A percentile compares a stretch with the other conserved stretches of the same genome.
Conservation (phyloP, 2,888 invertebrate genomes). For the Esperia sulphurella region DNA sequence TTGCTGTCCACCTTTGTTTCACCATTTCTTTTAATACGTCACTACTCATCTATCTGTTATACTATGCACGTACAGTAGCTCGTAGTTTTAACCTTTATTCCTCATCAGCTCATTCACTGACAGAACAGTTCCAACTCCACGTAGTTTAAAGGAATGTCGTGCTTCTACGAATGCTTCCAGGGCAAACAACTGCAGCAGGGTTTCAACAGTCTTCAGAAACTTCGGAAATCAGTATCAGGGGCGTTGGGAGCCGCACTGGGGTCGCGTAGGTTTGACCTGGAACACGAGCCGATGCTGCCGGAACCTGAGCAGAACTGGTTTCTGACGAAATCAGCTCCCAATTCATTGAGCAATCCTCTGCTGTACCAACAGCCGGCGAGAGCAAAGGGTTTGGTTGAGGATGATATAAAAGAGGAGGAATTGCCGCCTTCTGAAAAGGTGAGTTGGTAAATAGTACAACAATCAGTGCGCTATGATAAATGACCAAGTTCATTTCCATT, state of each 20-base stretch:
- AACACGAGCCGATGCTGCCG: constrained; percentile 73
- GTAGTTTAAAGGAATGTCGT: constrained; percentile 77
- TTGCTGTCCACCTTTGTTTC: no score
- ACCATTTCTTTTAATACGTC: no score
- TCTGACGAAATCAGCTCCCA: constrained; percentile 88
- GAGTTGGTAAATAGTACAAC: no score
- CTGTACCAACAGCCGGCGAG: constrained; percentile 50
- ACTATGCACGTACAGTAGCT: neutral
- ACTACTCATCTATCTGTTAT: neutral
- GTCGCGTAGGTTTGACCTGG: constrained; percentile 68
- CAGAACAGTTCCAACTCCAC: constrained; percentile 35
- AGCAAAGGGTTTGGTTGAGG: constrained; percentile 46
- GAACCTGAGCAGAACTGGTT: constrained; percentile 86
- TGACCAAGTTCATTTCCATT: no score
- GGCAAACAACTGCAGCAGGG: constrained; percentile 73
- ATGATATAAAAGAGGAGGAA: constrained; percentile 59
- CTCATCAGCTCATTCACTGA: constrained; percentile 46
- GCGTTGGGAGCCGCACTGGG: constrained; percentile 75
- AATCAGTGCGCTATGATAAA: no score
- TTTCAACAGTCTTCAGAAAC: constrained; percentile 84
- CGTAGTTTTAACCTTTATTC: constrained; percentile 52
- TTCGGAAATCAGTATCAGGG: constrained; percentile 85
- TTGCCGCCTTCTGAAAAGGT: constrained; percentile 61
- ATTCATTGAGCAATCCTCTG: constrained; percentile 83
- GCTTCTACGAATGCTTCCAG: constrained; percentile 77